These are phyloP conservation scores for Oreohelix idahoensis DNA, from an alignment of 1,140 invertebrate species.

Conservation along the genomic window DNA sequence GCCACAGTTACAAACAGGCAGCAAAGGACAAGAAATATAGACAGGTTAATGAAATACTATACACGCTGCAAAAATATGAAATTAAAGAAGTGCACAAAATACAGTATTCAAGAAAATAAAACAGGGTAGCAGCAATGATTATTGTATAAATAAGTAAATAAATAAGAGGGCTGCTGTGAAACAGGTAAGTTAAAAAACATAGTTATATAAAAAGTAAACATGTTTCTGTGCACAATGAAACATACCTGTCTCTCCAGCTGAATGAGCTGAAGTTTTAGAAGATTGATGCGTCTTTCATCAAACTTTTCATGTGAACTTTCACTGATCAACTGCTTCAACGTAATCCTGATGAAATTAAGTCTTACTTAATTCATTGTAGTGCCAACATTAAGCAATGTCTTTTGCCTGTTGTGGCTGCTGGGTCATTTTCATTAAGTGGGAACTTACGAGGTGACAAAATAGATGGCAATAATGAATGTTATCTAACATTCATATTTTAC, in stretches of 20 bases:
- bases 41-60: no score
- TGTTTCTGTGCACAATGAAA: neutral
- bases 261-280: conserved; percentile 68
- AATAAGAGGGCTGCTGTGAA: no score
- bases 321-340: conserved; percentile 59
- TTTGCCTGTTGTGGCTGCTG: neutral
- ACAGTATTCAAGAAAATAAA: no score
- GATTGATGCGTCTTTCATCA: conserved; percentile 67
- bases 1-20: no score
- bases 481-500: no score
- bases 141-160: conserved; percentile 21
- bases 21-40: no score
- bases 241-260: conserved; percentile 70
- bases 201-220: neutral
- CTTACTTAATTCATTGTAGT: neutral
- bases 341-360: neutral
- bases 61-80: no score
- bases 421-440: neutral
- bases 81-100: no score
- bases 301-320: conserved; percentile 68
- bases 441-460: neutral
- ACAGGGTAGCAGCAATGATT: no score
- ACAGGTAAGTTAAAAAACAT: conserved; percentile 24
- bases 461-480: neutral
- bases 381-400: neutral